Conservation (phyloP, 2,888 invertebrate species). For the Itoplectis maculator region DNA sequence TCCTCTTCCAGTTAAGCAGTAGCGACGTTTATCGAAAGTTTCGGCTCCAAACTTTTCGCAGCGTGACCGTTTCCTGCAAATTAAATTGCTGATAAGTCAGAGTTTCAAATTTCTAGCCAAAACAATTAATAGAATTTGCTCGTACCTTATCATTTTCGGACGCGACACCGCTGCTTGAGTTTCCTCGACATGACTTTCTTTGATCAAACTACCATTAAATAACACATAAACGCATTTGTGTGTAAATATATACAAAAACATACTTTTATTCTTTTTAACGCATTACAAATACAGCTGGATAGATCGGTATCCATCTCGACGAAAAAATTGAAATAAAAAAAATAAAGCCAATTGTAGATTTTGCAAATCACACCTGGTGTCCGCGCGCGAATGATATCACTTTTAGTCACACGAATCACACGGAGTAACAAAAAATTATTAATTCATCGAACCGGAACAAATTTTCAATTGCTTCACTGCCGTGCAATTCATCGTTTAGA, state of each 20-base stretch:
- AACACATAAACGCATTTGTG: slow-evolving; percentile 1
- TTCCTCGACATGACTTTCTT: not conserved
- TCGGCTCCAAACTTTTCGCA: not conserved
- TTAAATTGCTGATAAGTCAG: not conserved
- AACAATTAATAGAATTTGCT: not conserved
- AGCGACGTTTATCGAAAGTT: not conserved
- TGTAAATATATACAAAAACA: slow-evolving; percentile 64
- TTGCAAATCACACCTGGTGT: not conserved
- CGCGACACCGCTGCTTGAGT: not conserved
- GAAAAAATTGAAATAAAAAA: slow-evolving; percentile 8
- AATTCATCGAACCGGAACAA: slow-evolving; percentile 6
- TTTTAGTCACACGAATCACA: slow-evolving; percentile 11
- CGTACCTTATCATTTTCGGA: not conserved
- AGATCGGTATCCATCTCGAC: slow-evolving; percentile 5
- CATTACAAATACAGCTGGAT: slow-evolving; percentile 55
- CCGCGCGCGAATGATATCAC: not conserved
- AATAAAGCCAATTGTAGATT: slow-evolving; percentile 23
- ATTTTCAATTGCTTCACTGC: not conserved
- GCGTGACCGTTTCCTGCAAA: not conserved
- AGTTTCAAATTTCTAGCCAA: not conserved
- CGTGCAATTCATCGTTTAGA: not conserved
- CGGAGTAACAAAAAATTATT: slow-evolving; percentile 4
- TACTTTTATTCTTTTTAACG: slow-evolving; percentile 54
- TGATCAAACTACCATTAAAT: not conserved
- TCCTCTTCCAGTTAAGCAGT: not conserved